Conservation (phyloP, 1,140 invertebrate species). For the Trinorchestia longiramus region DNA sequence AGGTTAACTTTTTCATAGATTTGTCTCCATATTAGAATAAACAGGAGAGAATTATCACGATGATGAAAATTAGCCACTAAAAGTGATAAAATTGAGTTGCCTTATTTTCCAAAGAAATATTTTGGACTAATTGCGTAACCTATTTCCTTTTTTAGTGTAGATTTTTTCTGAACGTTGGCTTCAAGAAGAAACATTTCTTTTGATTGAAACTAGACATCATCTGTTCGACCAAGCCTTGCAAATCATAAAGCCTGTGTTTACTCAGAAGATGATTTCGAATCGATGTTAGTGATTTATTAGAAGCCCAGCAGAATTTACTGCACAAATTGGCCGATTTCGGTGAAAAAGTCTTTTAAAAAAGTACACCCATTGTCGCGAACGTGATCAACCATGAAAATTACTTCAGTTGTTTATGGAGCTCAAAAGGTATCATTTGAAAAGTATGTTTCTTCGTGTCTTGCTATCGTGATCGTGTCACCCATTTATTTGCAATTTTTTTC, state of each 20-base stretch:
- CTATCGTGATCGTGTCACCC: background rate
- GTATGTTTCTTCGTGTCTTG: background rate
- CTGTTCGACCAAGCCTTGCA: background rate
- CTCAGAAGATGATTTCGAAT: background rate
- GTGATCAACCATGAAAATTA: background rate
- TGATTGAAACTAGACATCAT: background rate
- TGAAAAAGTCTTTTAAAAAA: background rate
- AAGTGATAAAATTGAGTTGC: background rate
- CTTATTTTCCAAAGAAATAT: background rate
- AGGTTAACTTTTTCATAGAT: too few relatives aligned
- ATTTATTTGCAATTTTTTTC: background rate
- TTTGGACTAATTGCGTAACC: background rate
- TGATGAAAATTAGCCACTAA: background rate
- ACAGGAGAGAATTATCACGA: too few relatives aligned
- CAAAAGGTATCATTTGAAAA: background rate
- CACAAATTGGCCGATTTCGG: background rate
- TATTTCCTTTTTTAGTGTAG: background rate
- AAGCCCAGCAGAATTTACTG: background rate
- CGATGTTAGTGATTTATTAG: background rate
- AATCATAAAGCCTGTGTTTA: background rate
- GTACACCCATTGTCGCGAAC: background rate
- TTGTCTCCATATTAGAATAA: too few relatives aligned
- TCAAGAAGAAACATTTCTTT: background rate
- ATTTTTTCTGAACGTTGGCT: background rate
- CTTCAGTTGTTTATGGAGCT: background rate